Evolutionary conservation across 2,113 vertebrate species (phyloP), one percentile per base, ranked within the genome.

Genomic region (Pseudopipra pipra): DNA sequence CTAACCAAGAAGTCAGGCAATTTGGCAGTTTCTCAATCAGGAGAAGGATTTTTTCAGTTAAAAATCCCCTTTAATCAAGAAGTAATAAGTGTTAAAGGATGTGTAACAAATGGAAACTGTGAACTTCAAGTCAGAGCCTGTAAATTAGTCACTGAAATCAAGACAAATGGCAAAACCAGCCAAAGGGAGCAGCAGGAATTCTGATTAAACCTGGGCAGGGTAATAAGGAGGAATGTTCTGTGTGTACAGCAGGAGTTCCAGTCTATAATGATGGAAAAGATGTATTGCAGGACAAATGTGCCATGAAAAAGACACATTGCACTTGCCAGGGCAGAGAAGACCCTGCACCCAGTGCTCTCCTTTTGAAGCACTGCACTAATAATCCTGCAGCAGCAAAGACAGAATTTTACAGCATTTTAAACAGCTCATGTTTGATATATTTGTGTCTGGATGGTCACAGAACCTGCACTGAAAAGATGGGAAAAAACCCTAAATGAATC

Each of bases 401-500:
- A 44, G 44, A 14, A 66, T 65, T 47, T 8, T 43, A 9, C 33
- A 52, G 37, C 28, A 24, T 6, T 39, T 76, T 6, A 5, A 54
- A 6, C 17, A 54, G 17, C 15, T 44, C 8, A 0, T 68, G 3
- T 35, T 66, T 5, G 3, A n/a, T 17, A 0, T 1, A 3, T 35
- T 22, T 25, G 18, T 37, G 56, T 6, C 35, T 47, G 14, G 2
- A 9, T 2, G 70, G 35, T 4, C 65, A 25, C 39, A 9, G 4
- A 17, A 19, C 11, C 30, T 19, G 30, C 46, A 22, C 63, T 30
- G 44, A 13, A 14, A 33, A 41, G 51, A 54, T 4, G 5, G 35
- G 28, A 23, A 59, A 31, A 55, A 35, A 9, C 46, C 43, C 12
- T 31, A 18, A 17, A 14, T 1, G 33, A 62, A 55, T 17, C 13